phyloP scores from a whole-genome alignment of 1,140 invertebrate species.

The Papilio polyxenes region DNA sequence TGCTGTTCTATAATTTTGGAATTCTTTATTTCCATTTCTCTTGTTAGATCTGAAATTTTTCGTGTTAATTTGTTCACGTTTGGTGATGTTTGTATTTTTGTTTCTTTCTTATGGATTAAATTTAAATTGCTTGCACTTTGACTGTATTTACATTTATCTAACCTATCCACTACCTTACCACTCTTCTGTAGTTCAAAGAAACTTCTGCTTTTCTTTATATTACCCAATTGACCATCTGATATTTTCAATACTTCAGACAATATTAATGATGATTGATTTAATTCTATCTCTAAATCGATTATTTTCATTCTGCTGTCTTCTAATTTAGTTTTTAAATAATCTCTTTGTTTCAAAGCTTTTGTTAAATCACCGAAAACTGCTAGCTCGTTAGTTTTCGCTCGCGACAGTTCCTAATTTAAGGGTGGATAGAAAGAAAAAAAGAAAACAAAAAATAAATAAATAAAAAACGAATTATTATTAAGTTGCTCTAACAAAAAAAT shows the following conservation, averaged over 20 bases:
- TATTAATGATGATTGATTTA: constrained; percentile 75
- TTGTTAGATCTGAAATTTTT: constrained; percentile 75
- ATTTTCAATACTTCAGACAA: constrained; percentile 73
- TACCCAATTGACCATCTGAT: constrained; percentile 63
- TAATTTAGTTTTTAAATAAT: constrained; percentile 66
- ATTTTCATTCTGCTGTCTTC: constrained; percentile 73
- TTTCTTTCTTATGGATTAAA: constrained; percentile 51
- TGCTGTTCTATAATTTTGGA: constrained; percentile 82
- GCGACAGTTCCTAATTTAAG: constrained; percentile 67
- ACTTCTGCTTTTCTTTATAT: constrained; percentile 72
- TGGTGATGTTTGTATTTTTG: constrained; percentile 46
- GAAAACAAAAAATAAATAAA: constrained; percentile 57
- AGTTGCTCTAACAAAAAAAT: constrained; percentile 67
- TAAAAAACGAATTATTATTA: constrained; percentile 54
- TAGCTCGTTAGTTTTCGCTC: constrained; percentile 68
- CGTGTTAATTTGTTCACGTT: constrained; percentile 67
- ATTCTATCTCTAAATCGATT: constrained; percentile 76
- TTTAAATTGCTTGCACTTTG: constrained; percentile 70
- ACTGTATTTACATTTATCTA: constrained; percentile 70
- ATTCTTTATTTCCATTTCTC: constrained; percentile 78
- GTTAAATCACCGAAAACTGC: constrained; percentile 66
- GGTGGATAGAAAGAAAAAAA: constrained; percentile 66
- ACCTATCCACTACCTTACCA: constrained; percentile 77
- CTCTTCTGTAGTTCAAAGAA: constrained; percentile 76
- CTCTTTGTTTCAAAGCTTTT: constrained; percentile 63